Percentiles rank a stretch among this genome's conserved stretches.
These are phyloP conservation scores for Crenuchus spilurus DNA, from an alignment of 2,797 vertebrate species.

Conservation along the genomic window DNA sequence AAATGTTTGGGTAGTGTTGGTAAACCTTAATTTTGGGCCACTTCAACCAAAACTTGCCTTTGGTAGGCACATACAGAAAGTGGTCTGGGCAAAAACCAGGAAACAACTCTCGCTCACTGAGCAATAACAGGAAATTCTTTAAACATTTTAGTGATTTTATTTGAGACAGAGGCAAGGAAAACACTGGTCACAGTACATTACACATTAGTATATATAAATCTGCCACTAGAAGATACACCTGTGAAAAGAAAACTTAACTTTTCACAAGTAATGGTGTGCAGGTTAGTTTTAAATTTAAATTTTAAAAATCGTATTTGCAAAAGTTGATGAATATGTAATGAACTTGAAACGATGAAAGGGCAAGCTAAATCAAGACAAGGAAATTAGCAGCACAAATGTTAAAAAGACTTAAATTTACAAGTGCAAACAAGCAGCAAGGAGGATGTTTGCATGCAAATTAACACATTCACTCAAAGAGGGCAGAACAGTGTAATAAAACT, in stretches of 20 bases:
- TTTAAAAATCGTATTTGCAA: not conserved
- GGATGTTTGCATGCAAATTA: not conserved
- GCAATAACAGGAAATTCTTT: constrained; percentile 52
- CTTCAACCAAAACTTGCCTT: constrained; percentile 36
- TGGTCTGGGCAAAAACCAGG: constrained; percentile 37
- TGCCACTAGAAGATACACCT: not conserved
- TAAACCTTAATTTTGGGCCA: not conserved
- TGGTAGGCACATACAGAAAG: constrained; percentile 28
- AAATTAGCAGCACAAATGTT: not conserved
- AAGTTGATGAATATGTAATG: constrained; percentile 4
- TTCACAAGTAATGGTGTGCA: constrained; percentile 7
- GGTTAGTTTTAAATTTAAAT: no score
- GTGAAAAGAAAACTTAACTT: not conserved
- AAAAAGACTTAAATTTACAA: not conserved
- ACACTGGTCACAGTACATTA: constrained; percentile 13
- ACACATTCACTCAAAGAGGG: not conserved
- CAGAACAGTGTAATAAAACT: constrained; percentile 15
- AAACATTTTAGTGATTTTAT: constrained; percentile 41
- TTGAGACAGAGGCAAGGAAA: constrained; percentile 14
- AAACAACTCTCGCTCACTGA: constrained; percentile 40
- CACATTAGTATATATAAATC: not conserved
- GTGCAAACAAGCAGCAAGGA: not conserved
- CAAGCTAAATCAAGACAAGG: constrained; percentile 6
- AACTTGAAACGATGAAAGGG: not conserved
- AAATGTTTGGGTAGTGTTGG: constrained; percentile 1